Conservation (phyloP, 2,797 vertebrate genomes). For the Podarcis siculus region DNA sequence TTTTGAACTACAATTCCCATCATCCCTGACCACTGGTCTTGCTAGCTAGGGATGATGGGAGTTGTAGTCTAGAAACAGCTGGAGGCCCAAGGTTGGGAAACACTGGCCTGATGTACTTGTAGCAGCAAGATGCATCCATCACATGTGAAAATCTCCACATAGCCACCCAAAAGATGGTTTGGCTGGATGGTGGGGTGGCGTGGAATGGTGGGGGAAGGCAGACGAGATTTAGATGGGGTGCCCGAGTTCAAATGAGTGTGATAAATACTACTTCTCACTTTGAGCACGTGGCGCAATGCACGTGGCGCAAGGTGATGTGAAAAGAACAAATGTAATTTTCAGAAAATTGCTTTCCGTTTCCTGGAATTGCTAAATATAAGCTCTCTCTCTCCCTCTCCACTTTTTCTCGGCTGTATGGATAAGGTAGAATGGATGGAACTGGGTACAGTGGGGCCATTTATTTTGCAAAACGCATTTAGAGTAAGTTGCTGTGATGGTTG, state of each 20-base stretch:
- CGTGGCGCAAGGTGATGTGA: too few species aligned
- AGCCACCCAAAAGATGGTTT: too few species aligned
- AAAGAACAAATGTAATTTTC: neutral
- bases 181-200: neutral
- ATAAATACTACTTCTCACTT: neutral
- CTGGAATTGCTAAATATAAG: neutral
- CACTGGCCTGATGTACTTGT: too few species aligned
- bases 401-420: neutral
- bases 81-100: too few species aligned
- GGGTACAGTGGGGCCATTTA: neutral
- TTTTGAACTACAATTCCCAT: too few species aligned
- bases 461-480: neutral
- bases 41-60: too few species aligned
- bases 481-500: neutral
- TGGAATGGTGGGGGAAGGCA: neutral
- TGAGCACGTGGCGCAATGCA: neutral
- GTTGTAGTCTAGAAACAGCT: too few species aligned
- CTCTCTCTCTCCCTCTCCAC: neutral
- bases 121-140: neutral
- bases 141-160: neutral
- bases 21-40: too few species aligned
- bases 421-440: neutral
- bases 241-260: constrained; percentile 14
- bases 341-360: neutral
- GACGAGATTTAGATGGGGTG: neutral